Percentiles rank a stretch among this genome's conserved stretches.
phyloP scores from a whole-genome alignment of 2,888 invertebrate genomes.

The Latrodectus elegans region DNA sequence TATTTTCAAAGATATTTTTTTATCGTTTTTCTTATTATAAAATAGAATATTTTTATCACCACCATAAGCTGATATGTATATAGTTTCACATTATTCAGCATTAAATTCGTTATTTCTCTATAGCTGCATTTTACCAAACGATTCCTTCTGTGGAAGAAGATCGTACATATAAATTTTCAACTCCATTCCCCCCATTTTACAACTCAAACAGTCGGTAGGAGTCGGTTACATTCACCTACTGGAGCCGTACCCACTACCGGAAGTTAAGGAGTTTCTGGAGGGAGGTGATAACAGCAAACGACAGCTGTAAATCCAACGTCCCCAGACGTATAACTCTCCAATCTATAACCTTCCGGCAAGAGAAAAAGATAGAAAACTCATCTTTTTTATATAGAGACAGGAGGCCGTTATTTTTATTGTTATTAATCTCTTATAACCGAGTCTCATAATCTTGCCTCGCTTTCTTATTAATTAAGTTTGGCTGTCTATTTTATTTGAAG shows the following conservation, averaged over 20 bases:
- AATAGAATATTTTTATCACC: too few species aligned
- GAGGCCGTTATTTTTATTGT: slow-evolving; percentile 42
- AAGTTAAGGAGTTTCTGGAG: slow-evolving; percentile 56
- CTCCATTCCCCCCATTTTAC: slow-evolving; percentile 17
- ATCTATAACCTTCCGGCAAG: slow-evolving; percentile 40
- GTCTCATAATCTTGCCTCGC: slow-evolving; percentile 20
- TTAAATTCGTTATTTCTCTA: too few species aligned
- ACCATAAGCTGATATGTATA: too few species aligned
- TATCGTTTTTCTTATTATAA: too few species aligned
- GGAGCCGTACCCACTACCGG: slow-evolving; percentile 7
- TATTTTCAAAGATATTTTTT: too few species aligned
- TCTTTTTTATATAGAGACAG: slow-evolving; percentile 34
- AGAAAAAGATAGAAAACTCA: slow-evolving; percentile 35
- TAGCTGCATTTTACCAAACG: neutral
- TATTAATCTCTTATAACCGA: slow-evolving; percentile 53
- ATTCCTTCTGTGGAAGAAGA: neutral
- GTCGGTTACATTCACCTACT: neutral
- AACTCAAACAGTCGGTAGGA: slow-evolving; percentile 14
- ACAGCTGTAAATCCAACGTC: slow-evolving; percentile 60
- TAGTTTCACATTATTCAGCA: too few species aligned
- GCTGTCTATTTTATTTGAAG: slow-evolving; percentile 26
- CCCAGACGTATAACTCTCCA: slow-evolving; percentile 57
- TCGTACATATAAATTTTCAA: slow-evolving; percentile 25
- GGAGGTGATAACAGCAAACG: slow-evolving; percentile 53
- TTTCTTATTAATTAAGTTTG: slow-evolving; percentile 45